A percentile compares a stretch with the other conserved stretches of the same genome.
phyloP scores from a whole-genome alignment of 2,113 vertebrate species.

The Bucco capensis region DNA sequence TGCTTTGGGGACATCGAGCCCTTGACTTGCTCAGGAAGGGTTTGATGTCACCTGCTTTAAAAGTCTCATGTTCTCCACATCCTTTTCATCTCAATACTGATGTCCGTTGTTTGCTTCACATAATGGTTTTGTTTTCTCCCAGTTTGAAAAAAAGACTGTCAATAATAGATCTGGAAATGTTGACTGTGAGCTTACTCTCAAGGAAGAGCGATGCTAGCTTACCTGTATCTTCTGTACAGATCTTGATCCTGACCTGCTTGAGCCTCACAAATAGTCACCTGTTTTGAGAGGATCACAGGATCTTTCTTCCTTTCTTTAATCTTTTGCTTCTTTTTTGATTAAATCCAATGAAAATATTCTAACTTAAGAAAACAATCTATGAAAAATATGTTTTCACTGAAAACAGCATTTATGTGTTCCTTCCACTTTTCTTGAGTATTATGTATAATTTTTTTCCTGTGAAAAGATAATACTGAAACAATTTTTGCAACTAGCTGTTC shows the following conservation, averaged over 20 bases:
- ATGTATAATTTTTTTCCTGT: slow-evolving; percentile 4
- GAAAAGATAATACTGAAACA: slow-evolving; percentile 18
- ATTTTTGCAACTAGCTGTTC: neutral
- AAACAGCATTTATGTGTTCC: slow-evolving; percentile 23
- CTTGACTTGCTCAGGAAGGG: slow-evolving; percentile 26
- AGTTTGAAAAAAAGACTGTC: neutral
- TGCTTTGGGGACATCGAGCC: neutral
- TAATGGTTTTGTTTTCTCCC: neutral
- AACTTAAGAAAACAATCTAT: neutral
- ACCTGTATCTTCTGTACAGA: neutral
- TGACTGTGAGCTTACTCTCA: neutral
- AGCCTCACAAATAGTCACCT: neutral
- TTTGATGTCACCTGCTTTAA: slow-evolving; percentile 55
- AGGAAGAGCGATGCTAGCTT: neutral
- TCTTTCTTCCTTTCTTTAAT: neutral
- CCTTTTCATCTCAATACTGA: neutral
- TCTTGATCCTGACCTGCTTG: neutral
- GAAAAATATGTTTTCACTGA: neutral
- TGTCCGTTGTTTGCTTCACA: neutral
- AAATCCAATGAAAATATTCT: neutral
- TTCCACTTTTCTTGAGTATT: neutral
- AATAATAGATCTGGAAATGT: neutral
- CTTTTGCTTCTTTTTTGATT: neutral
- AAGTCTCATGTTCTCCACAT: neutral
- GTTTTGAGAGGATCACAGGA: neutral